Percentiles rank a stretch among this genome's conserved stretches.
These are phyloP conservation scores for Nomada ruficornis DNA, from an alignment of 2,888 invertebrate species.

Conservation along the genomic window DNA sequence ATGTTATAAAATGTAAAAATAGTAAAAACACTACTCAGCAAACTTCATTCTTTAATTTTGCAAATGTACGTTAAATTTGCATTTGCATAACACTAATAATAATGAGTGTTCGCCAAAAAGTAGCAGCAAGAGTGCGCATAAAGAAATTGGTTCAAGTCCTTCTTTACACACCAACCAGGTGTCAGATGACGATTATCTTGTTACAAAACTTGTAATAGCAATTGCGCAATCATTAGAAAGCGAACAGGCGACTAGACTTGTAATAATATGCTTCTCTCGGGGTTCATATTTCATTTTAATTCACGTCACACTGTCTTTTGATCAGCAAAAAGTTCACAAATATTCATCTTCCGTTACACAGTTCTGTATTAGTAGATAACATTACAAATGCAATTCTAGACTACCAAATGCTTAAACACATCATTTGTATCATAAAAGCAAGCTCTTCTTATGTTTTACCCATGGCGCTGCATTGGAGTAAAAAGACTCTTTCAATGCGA, in stretches of 20 bases:
- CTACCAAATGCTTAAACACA: too few species aligned
- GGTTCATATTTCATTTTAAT: slow-evolving; percentile 36
- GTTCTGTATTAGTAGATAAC: neutral
- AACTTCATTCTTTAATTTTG: too few species aligned
- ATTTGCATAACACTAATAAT: too few species aligned
- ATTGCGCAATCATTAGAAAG: slow-evolving; percentile 76
- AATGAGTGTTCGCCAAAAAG: too few species aligned
- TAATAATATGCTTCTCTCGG: slow-evolving; percentile 35
- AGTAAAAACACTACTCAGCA: too few species aligned
- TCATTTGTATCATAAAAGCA: too few species aligned
- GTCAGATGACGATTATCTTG: slow-evolving; percentile 32
- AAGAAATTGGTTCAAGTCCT: neutral
- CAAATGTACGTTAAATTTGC: too few species aligned
- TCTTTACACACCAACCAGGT: neutral
- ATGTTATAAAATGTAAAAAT: too few species aligned
- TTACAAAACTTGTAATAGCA: slow-evolving; percentile 35
- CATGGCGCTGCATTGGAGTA: too few species aligned
- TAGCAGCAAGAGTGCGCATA: neutral
- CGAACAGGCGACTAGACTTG: slow-evolving; percentile 63
- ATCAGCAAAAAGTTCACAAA: neutral
- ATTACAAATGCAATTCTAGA: too few species aligned
- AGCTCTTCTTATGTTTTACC: too few species aligned
- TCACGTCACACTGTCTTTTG: neutral
- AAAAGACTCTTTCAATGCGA: too few species aligned
- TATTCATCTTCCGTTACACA: neutral